These are phyloP conservation scores for Elmis aenea DNA, from an alignment of 2,888 invertebrate genomes.

Conservation along the genomic window DNA sequence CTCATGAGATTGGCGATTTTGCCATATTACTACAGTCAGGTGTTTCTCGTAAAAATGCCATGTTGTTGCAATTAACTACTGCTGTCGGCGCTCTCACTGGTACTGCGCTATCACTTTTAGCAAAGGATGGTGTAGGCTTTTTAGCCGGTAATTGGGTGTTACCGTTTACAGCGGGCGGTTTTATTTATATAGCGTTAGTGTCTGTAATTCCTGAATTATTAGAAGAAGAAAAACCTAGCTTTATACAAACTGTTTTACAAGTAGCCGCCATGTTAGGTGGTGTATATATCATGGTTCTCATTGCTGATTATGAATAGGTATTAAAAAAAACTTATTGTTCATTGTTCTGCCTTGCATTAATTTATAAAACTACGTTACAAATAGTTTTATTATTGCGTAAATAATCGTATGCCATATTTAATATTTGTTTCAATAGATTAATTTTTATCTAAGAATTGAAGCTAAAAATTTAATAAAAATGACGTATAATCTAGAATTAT, in stretches of 20 bases:
- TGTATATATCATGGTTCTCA: slow-evolving; percentile 93
- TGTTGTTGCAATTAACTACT: slow-evolving; percentile 88
- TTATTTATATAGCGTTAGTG: slow-evolving; percentile 99
- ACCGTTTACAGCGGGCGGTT: slow-evolving; percentile 98
- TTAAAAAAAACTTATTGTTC: slow-evolving; percentile 25
- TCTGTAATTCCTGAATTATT: slow-evolving; percentile 97
- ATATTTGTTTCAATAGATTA: background rate
- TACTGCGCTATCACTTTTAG: slow-evolving; percentile 79
- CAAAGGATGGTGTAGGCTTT: slow-evolving; percentile 67
- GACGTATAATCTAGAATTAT: too few relatives aligned
- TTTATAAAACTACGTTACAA: too few relatives aligned
- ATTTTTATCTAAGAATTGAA: too few relatives aligned
- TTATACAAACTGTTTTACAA: slow-evolving; percentile 88
- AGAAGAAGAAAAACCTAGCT: slow-evolving; percentile 70
- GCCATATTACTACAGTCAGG: slow-evolving; percentile 98
- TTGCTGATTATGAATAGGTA: slow-evolving; percentile 77
- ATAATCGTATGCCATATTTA: too few relatives aligned
- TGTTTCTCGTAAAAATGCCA: slow-evolving; percentile 88
- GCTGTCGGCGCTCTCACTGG: slow-evolving; percentile 94
- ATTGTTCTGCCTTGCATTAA: too few relatives aligned
- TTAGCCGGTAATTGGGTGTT: slow-evolving; percentile 82
- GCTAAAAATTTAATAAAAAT: too few relatives aligned
- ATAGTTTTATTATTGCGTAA: too few relatives aligned
- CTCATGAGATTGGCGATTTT: slow-evolving; percentile 99
- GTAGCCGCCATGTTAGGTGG: slow-evolving; percentile 82